Percentiles rank a stretch among this genome's conserved stretches.
Evolutionary conservation across 2,113 vertebrate genomes (phyloP).

Genomic region (Trichomycterus rosablanca): DNA sequence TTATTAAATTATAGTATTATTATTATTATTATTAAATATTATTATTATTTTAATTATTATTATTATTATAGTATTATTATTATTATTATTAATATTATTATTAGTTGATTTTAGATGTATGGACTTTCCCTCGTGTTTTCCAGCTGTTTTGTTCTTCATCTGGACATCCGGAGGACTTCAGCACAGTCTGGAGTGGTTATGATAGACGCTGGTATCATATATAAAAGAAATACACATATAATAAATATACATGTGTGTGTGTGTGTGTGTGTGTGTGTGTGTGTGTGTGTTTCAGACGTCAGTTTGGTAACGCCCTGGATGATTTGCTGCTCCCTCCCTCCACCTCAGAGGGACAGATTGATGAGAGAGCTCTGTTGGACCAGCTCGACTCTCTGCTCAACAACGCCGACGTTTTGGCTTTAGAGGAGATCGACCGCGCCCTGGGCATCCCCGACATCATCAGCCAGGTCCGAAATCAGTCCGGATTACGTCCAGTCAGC

Average conservation of each 20-base stretch:
- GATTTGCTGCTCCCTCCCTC: conserved; percentile 82
- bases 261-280: conserved; percentile 52
- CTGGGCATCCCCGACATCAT: conserved; percentile 95
- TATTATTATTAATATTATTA: too few relatives aligned
- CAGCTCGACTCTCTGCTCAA: conserved; percentile 91
- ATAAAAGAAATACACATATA: too few relatives aligned
- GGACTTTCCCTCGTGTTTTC: too few relatives aligned
- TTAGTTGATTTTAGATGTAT: too few relatives aligned
- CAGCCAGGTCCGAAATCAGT: conserved; percentile 89
- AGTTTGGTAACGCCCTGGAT: conserved; percentile 80
- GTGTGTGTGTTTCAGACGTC: conserved; percentile 63
- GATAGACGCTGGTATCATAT: too few relatives aligned
- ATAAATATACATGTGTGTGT: background rate
- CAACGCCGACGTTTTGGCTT: conserved; percentile 83
- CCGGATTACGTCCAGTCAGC: too few relatives aligned
- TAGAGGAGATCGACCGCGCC: conserved; percentile 94
- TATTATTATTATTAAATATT: too few relatives aligned
- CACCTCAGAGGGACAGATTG: conserved; percentile 81
- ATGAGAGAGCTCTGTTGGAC: conserved; percentile 87
- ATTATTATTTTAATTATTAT: too few relatives aligned
- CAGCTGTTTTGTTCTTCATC: too few relatives aligned
- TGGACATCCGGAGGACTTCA: too few relatives aligned
- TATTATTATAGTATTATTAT: too few relatives aligned
- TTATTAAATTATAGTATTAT: too few relatives aligned
- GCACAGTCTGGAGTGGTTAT: background rate